Evolutionary conservation across 1,140 invertebrate genomes (phyloP), one percentile per base, ranked within the genome.

Genomic region (Plutomurus gul): DNA sequence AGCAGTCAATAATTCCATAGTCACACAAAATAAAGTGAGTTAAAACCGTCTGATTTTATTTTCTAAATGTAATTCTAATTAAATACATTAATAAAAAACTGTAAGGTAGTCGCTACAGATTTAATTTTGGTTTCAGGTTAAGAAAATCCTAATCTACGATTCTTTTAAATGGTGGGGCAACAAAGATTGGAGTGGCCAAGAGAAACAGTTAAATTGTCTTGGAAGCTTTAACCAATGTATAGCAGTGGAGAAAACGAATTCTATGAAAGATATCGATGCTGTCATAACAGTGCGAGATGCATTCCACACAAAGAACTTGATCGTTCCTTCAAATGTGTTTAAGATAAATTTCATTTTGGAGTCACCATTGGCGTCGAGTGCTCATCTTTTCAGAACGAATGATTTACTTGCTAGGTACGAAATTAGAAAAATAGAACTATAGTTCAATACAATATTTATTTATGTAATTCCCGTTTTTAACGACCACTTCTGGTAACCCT

Each of bases 301-400:
- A 7, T 74, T 74, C 33, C 72, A 74, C n/a, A 7, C 13, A 10
- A 30, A 22, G 36, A 3, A 8, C 8, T 10, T 74, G 4, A n/a
- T 22, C 2, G 43, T 46, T 30, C 40, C 72, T 0, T 1, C 13
- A 16, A 74, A 74, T n/a, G 46, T 49, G 4, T 43, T 74, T 25
- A 74, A 74, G 72, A 5, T 74, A 18, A 47, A 74, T 74, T 74
- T 74, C 36, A 74, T 74, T 25, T 27, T 74, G 4, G 72, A 74
- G 27, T 74, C 72, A 10, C 72, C 72, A 11, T 74, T 47, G n/a
- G 72, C 72, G 33, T 27, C 72, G 18, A 47, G 40, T n/a, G 72
- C 72, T 47, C 11, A 13, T 0, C 27, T 74, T 36, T 4, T 33
- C 3, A 25, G 16, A n/a, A 8, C 4, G 1, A 74, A 74, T 74